Evolutionary conservation across 2,113 vertebrate genomes (phyloP).

Genomic region (Ceyx melanurus): DNA sequence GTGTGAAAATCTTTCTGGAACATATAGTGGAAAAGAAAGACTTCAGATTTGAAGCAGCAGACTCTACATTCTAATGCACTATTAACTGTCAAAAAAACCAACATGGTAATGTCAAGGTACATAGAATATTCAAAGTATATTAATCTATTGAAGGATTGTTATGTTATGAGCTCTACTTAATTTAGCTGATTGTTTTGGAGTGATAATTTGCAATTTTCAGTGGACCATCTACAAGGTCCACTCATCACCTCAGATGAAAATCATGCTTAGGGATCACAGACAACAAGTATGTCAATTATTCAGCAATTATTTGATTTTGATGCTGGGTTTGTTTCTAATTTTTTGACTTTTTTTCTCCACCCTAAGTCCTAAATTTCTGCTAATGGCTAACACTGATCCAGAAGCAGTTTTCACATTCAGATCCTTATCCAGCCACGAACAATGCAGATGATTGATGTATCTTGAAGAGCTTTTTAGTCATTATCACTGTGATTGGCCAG

Average conservation of each 20-base stretch:
- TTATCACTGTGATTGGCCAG: not conserved
- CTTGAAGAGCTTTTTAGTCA: not conserved
- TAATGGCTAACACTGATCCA: not conserved
- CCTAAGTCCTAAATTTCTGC: not conserved
- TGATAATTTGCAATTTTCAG: not conserved
- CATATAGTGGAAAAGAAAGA: not conserved
- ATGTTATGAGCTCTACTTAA: not conserved
- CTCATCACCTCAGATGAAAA: slow-evolving; percentile 4
- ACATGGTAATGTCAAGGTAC: not conserved
- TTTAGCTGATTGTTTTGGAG: not conserved
- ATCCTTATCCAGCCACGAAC: not conserved
- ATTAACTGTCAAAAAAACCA: slow-evolving; percentile 30
- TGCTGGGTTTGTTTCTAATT: not conserved
- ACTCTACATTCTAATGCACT: slow-evolving; percentile 6
- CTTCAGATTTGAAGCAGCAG: not conserved
- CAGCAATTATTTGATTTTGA: not conserved
- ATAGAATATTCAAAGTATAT: slow-evolving; percentile 19
- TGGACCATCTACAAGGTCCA: not conserved
- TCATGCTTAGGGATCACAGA: not conserved
- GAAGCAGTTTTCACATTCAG: not conserved
- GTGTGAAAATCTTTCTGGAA: not conserved
- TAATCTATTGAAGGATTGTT: slow-evolving; percentile 14
- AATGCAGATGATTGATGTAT: not conserved
- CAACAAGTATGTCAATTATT: not conserved
- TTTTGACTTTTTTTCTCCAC: not conserved